Base-by-base conservation (phyloP, 2,797 vertebrate genomes). In the Erithacus rubecula region DNA sequence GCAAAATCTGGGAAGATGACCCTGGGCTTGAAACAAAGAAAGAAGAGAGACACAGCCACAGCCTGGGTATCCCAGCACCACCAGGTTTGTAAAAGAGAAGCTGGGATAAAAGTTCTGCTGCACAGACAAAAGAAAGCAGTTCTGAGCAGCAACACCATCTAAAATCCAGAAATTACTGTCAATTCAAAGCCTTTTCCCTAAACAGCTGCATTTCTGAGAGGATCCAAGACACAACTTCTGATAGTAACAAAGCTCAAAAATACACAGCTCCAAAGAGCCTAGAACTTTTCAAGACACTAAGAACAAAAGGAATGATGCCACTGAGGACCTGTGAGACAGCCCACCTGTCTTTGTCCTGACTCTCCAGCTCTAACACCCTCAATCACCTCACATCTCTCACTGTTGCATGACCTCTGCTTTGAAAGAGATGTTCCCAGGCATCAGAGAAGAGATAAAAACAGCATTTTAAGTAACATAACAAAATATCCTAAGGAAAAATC, bases 11-110 rank as follows among this genome's bases (percentile, higher is more conserved):
- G 75, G 62, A 68, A 29, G 68, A 79, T 9, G 3, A 49, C 9
- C 15, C 53, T 41, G 14, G 14, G 12, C 34, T 74, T 65, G 10
- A 85, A 68, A 53, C 1, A 51, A 11, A 78, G 29, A 68, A 51
- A 32, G 5, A 21, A 51, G 1, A 53, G 46, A 71, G 24, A 21
- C 9, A 15, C 0, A 0, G 11, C 20, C 6, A 27, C 24, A 58
- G n/a, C 19, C 56, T 16, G 24, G 34, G 4, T 15, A 24, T 63
- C 58, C 47, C 34, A 52, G 43, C 32, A 8, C 7, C 43, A 8
- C 3, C 8, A 58, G 68, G 20, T 37, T 10, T 62, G 39, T 62
- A 59, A n/a, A 77, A 47, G 46, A 44, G 19, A 78, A 76, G 22
- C 19, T 49, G 29, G 24, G 12, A 23, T 12, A 15, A 14, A 5